Base-by-base conservation (phyloP, 53 echinoderm and acorn worm genomes). In the Pentamera pediparva region DNA sequence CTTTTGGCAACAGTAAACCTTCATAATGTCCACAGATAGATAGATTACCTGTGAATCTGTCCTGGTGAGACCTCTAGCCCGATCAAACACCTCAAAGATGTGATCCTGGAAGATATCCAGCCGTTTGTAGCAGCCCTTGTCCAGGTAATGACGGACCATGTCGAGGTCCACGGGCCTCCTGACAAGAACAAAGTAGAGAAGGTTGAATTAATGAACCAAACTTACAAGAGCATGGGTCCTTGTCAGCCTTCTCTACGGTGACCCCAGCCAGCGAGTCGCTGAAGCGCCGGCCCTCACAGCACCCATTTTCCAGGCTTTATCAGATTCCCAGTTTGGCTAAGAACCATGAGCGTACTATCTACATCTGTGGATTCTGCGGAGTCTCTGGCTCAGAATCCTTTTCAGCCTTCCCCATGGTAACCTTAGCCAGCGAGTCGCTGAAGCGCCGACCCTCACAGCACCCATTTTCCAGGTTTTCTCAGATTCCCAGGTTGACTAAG, bases 21-120 rank as follows among this genome's bases (percentile, higher is more conserved):
- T n/a, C n/a, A n/a, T n/a, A n/a, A n/a, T n/a, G n/a, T n/a, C n/a
- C n/a, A n/a, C n/a, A n/a, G n/a, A n/a, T n/a, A n/a, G n/a, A n/a
- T n/a, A n/a, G n/a, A 28, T 62, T 39, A 96, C 96, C 86, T 96
- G 96, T 59, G 96, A 96, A 56, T 96, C 96, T n/a, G 96, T 96
- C 47, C 96, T 76, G 36, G 82, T 91, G 28, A 96, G 81, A 3
- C 69, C 73, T 15, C 96, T 79, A 62, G 96, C 96, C 47, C 87
- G 79, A 41, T 96, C 91, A 36, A 96, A 56, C 51, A 96, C 91
- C 32, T 86, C 91, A 83, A 96, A 96, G 74, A 96, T 88, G 55
- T 91, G 91, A 75, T 96, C 96, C 56, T 96, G 96, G 36, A 96
- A 96, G 61, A 91, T 79, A 59, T 96, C 96, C 59, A 96, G 63